Base-by-base conservation (phyloP, 30 jellyfish, hydroid and myxozoan genomes). In the Turritopsis dohrnii region DNA sequence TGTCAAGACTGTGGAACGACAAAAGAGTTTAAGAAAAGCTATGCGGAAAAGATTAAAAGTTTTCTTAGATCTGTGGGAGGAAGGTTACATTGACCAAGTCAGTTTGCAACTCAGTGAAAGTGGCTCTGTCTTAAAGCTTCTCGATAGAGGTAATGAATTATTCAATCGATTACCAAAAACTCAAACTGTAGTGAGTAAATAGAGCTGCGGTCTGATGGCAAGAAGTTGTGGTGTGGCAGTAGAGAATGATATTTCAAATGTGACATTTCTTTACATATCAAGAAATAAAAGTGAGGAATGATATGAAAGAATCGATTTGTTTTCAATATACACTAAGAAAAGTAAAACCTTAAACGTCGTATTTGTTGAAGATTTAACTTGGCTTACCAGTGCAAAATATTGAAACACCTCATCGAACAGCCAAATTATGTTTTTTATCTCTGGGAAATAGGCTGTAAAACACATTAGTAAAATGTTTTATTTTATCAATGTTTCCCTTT, bases 31-130 rank as follows among this genome's bases (percentile, higher is more conserved):
- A 16, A 90, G 95, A 17, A 66, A 71, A 20, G 86, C 87, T 1
- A 76, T 85, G 81, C 87, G 89, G 77, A 85, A 79, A 52, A 76
- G 98, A 53, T 88, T 93, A 74, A 66, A 89, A 66, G 80, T 93
- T 25, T 93, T 93, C 71, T 88, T 93, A 24, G 96, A 93, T 66
- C 28, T 93, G 89, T 90, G 88, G 41, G 94, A 93, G 52, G 41
- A 82, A 18, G 96, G 96, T 5, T 75, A 53, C 71, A 29, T 93
- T 79, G 96, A 89, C n/a, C 71, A 81, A 22, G 8, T 93, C 27
- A 54, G 88, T 19, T 90, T 93, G 30, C 91, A 84, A 17, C 86
- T 85, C 9, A 52, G 29, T 27, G 21, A 79, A 18, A 30, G 83
- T n/a, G 90, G 84, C 71, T 90, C 83, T 27, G 80, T 93, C 20